A percentile compares a stretch with the other conserved stretches of the same genome.
Evolutionary conservation across 2,888 invertebrate species (phyloP).

Genomic region (Lasioglossum vierecki): DNA sequence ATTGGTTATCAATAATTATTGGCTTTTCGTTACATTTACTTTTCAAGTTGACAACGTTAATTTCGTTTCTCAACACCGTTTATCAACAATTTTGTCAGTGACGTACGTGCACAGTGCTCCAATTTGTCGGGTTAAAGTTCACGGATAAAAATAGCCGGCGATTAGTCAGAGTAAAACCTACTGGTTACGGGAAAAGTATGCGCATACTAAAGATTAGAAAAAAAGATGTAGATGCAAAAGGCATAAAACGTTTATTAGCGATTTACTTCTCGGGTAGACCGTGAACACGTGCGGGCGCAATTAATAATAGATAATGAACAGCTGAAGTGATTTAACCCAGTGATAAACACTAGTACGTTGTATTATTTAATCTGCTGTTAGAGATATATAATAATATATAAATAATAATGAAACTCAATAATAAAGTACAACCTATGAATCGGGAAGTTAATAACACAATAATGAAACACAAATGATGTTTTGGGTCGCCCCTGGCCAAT

Average conservation of each 20-base stretch:
- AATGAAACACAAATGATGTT: neutral
- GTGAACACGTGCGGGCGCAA: neutral
- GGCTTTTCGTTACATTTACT: neutral
- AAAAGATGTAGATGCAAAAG: neutral
- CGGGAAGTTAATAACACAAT: too few relatives aligned
- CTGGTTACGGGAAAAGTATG: neutral
- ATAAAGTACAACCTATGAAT: too few relatives aligned
- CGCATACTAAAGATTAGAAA: neutral
- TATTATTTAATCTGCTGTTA: neutral
- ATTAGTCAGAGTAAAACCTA: neutral
- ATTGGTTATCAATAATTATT: neutral
- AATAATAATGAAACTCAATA: neutral
- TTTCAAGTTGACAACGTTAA: neutral
- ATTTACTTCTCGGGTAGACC: neutral
- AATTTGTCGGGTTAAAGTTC: constrained; percentile 8
- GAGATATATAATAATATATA: neutral
- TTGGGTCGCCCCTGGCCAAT: neutral
- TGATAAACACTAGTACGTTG: neutral
- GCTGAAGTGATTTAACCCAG: neutral
- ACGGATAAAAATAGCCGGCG: neutral
- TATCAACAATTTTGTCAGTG: neutral
- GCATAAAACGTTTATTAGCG: neutral
- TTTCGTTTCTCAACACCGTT: neutral
- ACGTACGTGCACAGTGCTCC: neutral
- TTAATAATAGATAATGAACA: neutral